Conservation (phyloP, 2,113 vertebrate species). For the Burhinus bistriatus region DNA sequence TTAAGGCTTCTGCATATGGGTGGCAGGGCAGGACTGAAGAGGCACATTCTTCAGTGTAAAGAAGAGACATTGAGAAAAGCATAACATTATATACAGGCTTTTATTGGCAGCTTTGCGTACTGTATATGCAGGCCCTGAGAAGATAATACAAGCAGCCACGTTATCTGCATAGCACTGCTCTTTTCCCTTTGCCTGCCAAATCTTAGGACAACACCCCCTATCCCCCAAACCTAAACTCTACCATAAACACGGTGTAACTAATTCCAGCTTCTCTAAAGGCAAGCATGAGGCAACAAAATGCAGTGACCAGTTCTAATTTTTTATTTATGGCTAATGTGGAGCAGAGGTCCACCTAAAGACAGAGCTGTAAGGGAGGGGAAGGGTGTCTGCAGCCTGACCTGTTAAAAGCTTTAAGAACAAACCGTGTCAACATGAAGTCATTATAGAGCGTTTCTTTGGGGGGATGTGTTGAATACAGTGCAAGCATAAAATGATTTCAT, state of each 20-base stretch:
- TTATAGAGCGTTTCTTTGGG: not conserved
- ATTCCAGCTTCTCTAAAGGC: not conserved
- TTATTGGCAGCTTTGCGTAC: not conserved
- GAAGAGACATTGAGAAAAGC: not conserved
- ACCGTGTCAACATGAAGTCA: not conserved
- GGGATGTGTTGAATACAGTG: not conserved
- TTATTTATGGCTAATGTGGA: not conserved
- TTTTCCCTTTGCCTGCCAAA: slow-evolving; percentile 7
- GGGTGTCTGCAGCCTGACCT: not conserved
- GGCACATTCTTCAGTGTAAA: not conserved
- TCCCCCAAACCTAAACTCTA: not conserved
- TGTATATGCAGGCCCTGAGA: not conserved
- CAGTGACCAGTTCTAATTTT: not conserved
- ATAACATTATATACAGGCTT: not conserved
- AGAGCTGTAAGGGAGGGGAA: not conserved
- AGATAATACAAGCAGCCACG: not conserved
- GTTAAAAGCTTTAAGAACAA: not conserved
- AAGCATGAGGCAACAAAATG: not conserved
- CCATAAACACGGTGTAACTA: not conserved
- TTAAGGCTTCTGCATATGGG: accelerated
- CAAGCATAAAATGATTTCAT: not conserved
- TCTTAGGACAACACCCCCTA: not conserved
- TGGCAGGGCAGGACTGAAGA: not conserved
- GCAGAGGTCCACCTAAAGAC: not conserved
- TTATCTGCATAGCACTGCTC: not conserved